Base-by-base conservation (phyloP, 2,888 invertebrate genomes). In the Lobophora halterata region DNA sequence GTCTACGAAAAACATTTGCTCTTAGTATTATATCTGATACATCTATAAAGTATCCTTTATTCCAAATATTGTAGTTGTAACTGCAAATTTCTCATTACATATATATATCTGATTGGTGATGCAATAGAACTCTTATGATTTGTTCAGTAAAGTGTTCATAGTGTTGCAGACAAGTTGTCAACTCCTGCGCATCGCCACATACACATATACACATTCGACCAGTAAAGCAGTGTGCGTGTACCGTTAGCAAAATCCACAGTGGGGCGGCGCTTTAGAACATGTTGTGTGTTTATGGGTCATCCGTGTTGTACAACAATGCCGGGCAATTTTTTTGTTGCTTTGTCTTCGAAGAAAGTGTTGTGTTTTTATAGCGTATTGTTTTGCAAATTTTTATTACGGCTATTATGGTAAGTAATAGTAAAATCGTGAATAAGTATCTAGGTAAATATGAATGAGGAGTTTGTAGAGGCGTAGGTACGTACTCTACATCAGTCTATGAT, bases 241-340 rank as follows among this genome's bases (percentile, higher is more conserved):
- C 83, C 79, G 83, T 82, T 83, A 80, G 73, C 79, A 81, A 50
- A 61, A 59, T 34, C 27, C 32, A 23, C 30, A 5, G 37, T 39
- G 32, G 26, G 36, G n/a, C n/a, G n/a, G n/a, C n/a, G n/a, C n/a
- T 41, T 29, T 32, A 38, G 13, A 32, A 8, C 16, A 20, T 39
- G 49, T 41, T 10, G 8, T n/a, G n/a, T n/a, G n/a, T 31, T 61
- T 58, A 57, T 74, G 53, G 79, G 76, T 72, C 73, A 72, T 25
- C 33, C 32, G 25, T 25, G 18, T 39, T 32, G 31, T 30, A 23
- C 40, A 48, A 46, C 26, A 27, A 25, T 28, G 29, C 14, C 12
- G 24, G 24, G 46, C 33, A 30, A 38, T 49, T 47, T 40, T 47
- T 46, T 43, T 31, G 31, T 36, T 40, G n/a, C n/a, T 46, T 46